Evolutionary conservation across 2,888 invertebrate species (phyloP).

Genomic region (Drosophila hamatofila): DNA sequence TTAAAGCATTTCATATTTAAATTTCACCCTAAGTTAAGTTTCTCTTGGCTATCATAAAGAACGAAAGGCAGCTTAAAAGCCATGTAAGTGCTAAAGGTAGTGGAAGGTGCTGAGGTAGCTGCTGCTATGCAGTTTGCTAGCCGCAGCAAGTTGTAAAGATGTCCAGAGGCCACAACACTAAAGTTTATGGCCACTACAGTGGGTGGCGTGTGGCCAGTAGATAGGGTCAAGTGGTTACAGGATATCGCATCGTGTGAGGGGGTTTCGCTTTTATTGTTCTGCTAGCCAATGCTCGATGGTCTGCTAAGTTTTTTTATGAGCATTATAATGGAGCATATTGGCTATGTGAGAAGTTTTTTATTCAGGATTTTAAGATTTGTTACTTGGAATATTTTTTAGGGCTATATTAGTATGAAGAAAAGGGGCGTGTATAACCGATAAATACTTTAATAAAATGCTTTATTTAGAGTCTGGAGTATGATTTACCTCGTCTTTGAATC

Average conservation of each 20-base stretch:
- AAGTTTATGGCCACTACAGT: slow-evolving; percentile 63
- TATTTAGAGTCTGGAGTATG: too few species aligned
- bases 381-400: background rate
- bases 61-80: slow-evolving; percentile 56
- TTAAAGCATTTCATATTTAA: slow-evolving; percentile 42
- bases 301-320: background rate
- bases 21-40: slow-evolving; percentile 19
- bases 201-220: background rate
- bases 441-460: too few species aligned
- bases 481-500: too few species aligned
- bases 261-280: slow-evolving; percentile 31
- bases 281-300: slow-evolving; percentile 7
- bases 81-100: slow-evolving; percentile 4
- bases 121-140: slow-evolving; percentile 36
- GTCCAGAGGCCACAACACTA: slow-evolving; percentile 66
- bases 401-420: background rate
- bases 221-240: slow-evolving; percentile 12
- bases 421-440: too few species aligned
- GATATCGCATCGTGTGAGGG: background rate
- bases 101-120: background rate
- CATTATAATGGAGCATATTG: background rate
- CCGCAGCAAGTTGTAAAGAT: slow-evolving; percentile 69
- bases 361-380: background rate
- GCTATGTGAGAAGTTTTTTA: background rate
- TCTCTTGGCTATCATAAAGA: slow-evolving; percentile 48